A percentile compares a stretch with the other conserved stretches of the same genome.
These are phyloP conservation scores for Andrena minutula DNA, from an alignment of 2,888 invertebrate species.

Conservation along the genomic window DNA sequence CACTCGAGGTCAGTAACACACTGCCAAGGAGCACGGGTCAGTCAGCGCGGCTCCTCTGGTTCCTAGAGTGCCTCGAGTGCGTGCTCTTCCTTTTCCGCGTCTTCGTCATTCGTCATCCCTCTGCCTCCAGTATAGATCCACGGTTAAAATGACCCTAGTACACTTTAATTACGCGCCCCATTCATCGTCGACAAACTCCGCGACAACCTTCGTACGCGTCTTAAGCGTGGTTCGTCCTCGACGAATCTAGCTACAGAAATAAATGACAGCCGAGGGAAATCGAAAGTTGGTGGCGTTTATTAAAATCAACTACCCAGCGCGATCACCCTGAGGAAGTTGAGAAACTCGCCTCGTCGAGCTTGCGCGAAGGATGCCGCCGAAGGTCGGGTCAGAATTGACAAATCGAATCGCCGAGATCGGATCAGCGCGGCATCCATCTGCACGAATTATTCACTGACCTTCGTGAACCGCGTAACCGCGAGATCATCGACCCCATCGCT, in stretches of 20 bases:
- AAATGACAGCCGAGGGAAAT: slow-evolving; percentile 43
- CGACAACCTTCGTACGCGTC: not conserved
- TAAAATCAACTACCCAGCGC: slow-evolving; percentile 14
- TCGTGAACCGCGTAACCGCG: slow-evolving; percentile 42
- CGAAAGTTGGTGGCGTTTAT: slow-evolving; percentile 37
- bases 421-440: not conserved
- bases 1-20: slow-evolving; percentile 85
- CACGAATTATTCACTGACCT: slow-evolving; percentile 48
- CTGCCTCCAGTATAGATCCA: not conserved
- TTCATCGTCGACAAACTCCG: not conserved
- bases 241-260: not conserved
- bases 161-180: not conserved
- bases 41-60: slow-evolving; percentile 57
- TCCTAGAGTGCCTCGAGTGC: slow-evolving; percentile 44
- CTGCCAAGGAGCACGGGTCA: slow-evolving; percentile 76
- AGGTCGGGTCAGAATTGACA: not conserved
- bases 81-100: slow-evolving; percentile 7
- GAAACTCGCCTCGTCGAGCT: not conserved
- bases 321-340: slow-evolving; percentile 6
- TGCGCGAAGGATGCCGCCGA: not conserved
- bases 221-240: not conserved
- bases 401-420: slow-evolving; percentile 11
- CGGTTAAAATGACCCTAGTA: not conserved
- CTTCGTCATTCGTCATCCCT: not conserved
- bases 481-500: slow-evolving; percentile 44